A percentile compares a stretch with the other conserved stretches of the same genome.
phyloP scores from a whole-genome alignment of 2,888 invertebrate species.

The Stomorhina lunata region DNA sequence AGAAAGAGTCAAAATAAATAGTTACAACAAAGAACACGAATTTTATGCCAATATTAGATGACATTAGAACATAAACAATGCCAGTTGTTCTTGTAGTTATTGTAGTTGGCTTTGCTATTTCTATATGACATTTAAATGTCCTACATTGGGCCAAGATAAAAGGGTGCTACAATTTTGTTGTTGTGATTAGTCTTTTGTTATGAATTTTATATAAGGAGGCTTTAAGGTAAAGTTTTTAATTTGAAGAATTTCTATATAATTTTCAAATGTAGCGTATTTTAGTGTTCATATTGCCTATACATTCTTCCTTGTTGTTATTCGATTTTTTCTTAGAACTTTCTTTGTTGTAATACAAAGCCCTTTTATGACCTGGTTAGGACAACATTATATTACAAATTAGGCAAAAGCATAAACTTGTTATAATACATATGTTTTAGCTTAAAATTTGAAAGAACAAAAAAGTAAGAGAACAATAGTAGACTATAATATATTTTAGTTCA shows the following conservation, averaged over 20 bases:
- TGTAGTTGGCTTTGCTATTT: too few species aligned
- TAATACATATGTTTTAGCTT: neutral
- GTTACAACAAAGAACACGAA: constrained; percentile 42
- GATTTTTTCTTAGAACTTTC: neutral
- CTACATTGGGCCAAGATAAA: constrained; percentile 1
- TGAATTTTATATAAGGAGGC: too few species aligned
- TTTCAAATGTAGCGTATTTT: neutral
- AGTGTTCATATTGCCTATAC: neutral
- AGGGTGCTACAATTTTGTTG: constrained; percentile 29
- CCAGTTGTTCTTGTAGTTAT: constrained; percentile 32
- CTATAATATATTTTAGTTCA: neutral
- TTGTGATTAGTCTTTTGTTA: too few species aligned
- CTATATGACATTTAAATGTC: constrained; percentile 8
- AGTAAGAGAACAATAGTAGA: neutral
- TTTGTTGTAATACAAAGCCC: constrained; percentile 20
- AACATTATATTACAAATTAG: constrained; percentile 42
- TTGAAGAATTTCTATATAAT: neutral
- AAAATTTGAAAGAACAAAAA: too few species aligned
- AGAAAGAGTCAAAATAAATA: constrained; percentile 24
- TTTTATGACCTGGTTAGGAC: constrained; percentile 52
- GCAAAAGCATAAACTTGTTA: constrained; percentile 12
- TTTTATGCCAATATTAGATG: constrained; percentile 55
- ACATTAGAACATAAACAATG: constrained; percentile 64
- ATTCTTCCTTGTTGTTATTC: neutral
- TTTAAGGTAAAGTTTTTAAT: too few species aligned